Base-by-base conservation (phyloP, 2,888 invertebrate genomes). In the Drosophila longiperda region DNA sequence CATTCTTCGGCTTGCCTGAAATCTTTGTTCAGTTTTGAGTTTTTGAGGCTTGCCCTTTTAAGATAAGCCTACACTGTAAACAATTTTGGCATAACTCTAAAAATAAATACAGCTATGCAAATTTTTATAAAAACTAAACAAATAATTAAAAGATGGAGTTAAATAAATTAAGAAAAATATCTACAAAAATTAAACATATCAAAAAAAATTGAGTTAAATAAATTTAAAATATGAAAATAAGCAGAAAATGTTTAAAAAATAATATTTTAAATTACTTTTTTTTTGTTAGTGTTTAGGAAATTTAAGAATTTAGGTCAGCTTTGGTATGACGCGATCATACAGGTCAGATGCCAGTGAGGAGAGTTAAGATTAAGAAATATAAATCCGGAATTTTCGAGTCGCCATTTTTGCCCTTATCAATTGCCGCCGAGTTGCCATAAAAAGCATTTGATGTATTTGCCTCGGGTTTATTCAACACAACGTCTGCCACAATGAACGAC, bases 401-500 rank as follows among this genome's bases (percentile, higher is more conserved):
- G 32, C n/a, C n/a, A 15, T 20, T 8, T 20, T 32, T 6, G 45
- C 48, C 1, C 45, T 78, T 78, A 78, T 75, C 78, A 63, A 42
- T 32, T 38, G 38, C 12, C 34, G 17, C 15, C 29, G 23, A 42
- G 59, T 49, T 36, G 60, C 54, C 80, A 67, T 87, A 85, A 79
- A 89, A 76, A 77, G 55, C 29, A 67, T 40, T 12, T 34, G n/a
- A 26, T n/a, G 29, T 33, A 2, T 7, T 12, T 58, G 5, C 29
- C 12, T 50, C n/a, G 20, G 40, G 34, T 69, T 87, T 66, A 87
- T 62, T 89, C 67, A 26, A 59, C 55, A 48, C 29, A 33, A 66
- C 17, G 49, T 49, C 57, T 71, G 55, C 70, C 73, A 55, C 20
- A 53, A 85, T 85, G 85, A 78, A 69, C 75, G 62, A 84, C 65